Base-by-base conservation (phyloP, 2,888 invertebrate species). In the Heliconius aoede region DNA sequence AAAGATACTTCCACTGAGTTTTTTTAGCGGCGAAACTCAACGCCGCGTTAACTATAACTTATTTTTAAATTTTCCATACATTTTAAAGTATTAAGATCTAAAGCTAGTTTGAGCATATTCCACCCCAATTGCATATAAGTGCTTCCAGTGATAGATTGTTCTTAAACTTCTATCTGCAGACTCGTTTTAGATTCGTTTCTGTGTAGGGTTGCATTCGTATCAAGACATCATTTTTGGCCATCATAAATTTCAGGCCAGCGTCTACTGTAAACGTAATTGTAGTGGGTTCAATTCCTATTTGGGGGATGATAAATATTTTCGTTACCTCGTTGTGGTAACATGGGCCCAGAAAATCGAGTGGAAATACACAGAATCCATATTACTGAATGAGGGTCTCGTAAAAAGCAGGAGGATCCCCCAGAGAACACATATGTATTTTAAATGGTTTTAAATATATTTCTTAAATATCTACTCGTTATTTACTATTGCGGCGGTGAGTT, bases 111-210 rank as follows among this genome's bases (percentile, higher is more conserved):
- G 21, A 36, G 51, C 69, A 69, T 62, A 75, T 61, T 69, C 62
- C 69, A 69, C 62, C 62, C 62, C 74, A 75, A 75, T 75, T 75
- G 74, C 74, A 75, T 75, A 69, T 64, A 75, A 75, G 74, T 75
- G 61, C 58, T 72, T 72, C 69, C 74, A 68, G 69, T 75, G 74
- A 75, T 75, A 75, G 74, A 75, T 75, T 75, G 74, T 75, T 75
- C 74, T 75, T 75, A 69, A 75, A 75, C 74, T 75, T 68, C 74
- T 69, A 51, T 75, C 74, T 75, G 74, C 60, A 74, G 60, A 75
- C 69, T 69, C 61, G 69, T 75, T 75, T 75, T 75, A 75, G 60
- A 75, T 69, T 75, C 69, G 61, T 67, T 62, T 46, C 61, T 40
- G 24, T 2, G 24, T 62, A 61, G 74, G 74, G 74, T 46, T 36